Conservation (phyloP, 2,888 invertebrate genomes). For the Altica lythri region DNA sequence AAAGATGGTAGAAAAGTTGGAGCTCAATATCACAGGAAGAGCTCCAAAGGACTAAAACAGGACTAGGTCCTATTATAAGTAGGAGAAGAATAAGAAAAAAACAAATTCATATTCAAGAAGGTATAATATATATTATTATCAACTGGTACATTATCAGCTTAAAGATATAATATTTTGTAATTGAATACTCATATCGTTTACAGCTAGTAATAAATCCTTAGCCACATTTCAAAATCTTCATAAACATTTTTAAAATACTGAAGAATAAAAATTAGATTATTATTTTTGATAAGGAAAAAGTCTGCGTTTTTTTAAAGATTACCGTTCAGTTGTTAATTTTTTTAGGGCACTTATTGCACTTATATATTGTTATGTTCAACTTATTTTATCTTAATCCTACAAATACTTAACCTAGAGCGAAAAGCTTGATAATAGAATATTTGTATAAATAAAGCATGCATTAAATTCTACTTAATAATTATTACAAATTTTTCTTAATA, state of each 20-base stretch:
- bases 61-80: too few species aligned
- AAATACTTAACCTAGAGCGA: conserved; percentile 17
- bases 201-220: conserved; percentile 17
- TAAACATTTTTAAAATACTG: conserved; percentile 1
- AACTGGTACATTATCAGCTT: conserved; percentile 28
- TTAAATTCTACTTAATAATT: conserved; percentile 4
- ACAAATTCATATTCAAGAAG: conserved; percentile 23
- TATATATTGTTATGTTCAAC: conserved; percentile 33
- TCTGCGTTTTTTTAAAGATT: neutral
- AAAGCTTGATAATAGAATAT: neutral
- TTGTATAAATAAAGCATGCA: conserved; percentile 12
- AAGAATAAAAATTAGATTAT: neutral
- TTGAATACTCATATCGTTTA: conserved; percentile 18
- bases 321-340: conserved; percentile 9
- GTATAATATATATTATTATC: conserved; percentile 32
- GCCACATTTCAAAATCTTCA: conserved; percentile 12
- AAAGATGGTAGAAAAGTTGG: too few species aligned
- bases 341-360: conserved; percentile 5
- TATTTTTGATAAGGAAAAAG: neutral
- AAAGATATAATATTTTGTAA: conserved; percentile 19
- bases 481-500: conserved; percentile 9
- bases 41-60: too few species aligned
- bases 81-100: conserved; percentile 10
- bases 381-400: conserved; percentile 17
- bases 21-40: too few species aligned